Conservation (phyloP, 1,140 invertebrate genomes). For the Arion vulgaris region DNA sequence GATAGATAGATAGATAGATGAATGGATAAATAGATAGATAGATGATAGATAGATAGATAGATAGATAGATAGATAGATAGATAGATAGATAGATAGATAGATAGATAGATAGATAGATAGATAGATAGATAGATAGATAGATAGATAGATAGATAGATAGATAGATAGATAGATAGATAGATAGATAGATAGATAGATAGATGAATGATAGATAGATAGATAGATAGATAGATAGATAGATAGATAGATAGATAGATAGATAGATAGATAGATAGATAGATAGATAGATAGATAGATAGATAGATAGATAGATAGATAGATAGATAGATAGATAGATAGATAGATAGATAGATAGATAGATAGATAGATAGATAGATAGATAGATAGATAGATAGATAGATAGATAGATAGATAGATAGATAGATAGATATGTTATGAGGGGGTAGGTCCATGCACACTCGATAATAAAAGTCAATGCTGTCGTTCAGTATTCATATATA, state of each 20-base stretch:
- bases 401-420: not conserved
- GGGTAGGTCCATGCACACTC: not conserved
- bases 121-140: not conserved
- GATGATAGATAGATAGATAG: conserved; percentile 17
- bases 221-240: not conserved
- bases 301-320: too few relatives aligned
- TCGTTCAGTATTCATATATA: too few relatives aligned
- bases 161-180: conserved; percentile 8
- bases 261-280: not conserved
- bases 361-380: conserved; percentile 3
- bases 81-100: conserved; percentile 12
- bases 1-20: too few relatives aligned
- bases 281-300: not conserved
- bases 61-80: conserved; percentile 8
- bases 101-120: conserved; percentile 11
- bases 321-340: not conserved
- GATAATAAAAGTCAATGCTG: too few relatives aligned
- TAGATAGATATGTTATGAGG: not conserved
- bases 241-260: not conserved
- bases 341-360: not conserved
- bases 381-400: not conserved
- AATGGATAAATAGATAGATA: not conserved
- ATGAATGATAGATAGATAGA: not conserved
- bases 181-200: conserved; percentile 15
- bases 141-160: conserved; percentile 17